phyloP scores from a whole-genome alignment of 2,113 vertebrate species.

The Hyperopisus bebe region DNA sequence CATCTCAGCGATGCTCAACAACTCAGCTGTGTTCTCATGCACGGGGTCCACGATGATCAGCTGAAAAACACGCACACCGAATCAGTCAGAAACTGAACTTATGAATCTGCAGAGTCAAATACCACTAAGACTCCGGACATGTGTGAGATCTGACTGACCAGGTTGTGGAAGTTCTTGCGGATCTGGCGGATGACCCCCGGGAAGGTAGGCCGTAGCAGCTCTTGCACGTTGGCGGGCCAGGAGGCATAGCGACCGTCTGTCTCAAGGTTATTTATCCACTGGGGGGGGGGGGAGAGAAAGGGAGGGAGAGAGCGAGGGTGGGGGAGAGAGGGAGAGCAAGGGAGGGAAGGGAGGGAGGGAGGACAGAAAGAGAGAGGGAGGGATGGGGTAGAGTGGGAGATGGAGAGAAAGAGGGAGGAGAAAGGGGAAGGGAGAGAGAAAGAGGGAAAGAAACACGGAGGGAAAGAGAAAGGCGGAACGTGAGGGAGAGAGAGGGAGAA shows the following conservation, averaged over 20 bases:
- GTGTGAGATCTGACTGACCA: slow-evolving; percentile 59
- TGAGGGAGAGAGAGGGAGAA: background rate
- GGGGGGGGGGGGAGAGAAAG: background rate
- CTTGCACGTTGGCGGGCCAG: slow-evolving; percentile 89
- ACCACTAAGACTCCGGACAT: background rate
- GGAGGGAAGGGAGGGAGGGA: background rate
- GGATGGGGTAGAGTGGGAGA: background rate
- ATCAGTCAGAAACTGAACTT: background rate
- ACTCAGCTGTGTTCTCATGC: slow-evolving; percentile 73
- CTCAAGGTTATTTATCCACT: slow-evolving; percentile 98
- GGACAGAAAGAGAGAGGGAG: background rate
- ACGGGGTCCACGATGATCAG: slow-evolving; percentile 85
- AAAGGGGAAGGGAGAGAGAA: background rate
- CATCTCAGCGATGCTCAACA: slow-evolving; percentile 90
- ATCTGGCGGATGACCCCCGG: slow-evolving; percentile 96
- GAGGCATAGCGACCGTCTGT: slow-evolving; percentile 77
- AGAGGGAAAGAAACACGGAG: background rate
- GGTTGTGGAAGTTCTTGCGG: slow-evolving; percentile 93
- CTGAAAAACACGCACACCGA: slow-evolving; percentile 50
- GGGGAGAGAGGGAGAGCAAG: background rate
- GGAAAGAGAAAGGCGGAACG: background rate
- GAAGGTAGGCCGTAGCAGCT: slow-evolving; percentile 89
- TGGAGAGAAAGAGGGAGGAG: background rate
- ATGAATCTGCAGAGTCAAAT: background rate
- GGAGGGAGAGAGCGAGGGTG: background rate